Base-by-base conservation (phyloP, 2,113 vertebrate genomes). In the Grammomys dolichurus region DNA sequence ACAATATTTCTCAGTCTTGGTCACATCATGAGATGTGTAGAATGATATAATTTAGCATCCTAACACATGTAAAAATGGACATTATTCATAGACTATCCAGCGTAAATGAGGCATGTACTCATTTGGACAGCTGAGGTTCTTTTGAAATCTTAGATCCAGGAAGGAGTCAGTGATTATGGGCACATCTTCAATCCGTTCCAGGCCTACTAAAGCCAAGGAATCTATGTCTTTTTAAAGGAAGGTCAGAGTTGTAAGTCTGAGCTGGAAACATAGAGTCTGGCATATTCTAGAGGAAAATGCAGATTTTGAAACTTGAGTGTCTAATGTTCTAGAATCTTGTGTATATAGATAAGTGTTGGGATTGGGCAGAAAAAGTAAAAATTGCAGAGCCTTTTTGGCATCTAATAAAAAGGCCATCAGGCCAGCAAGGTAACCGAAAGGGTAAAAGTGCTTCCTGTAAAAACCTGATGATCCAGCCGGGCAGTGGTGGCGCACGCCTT, bases 181-280 rank as follows among this genome's bases (percentile, higher is more conserved):
- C 51, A 77, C 16, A 5, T 95, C 76, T 69, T 48, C 84, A 20
- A 78, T 48, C 51, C 51, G 54, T 54, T 51, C 72, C 89, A 77
- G 46, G 12, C 60, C 54, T 81, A 3, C 20, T 81, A 54, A 77
- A 46, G 22, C 86, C 76, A 77, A 4, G 20, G 46, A 76, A 24
- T 81, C 75, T 85, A 1, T 54, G 63, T 13, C 12, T 82, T 90
- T 92, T 96, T 26, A 87, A 95, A 67, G 91, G 95, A 88, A 82
- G 81, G 77, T 85, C 36, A 95, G 16, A 92, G 84, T 63, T 69
- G 91, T 76, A 85, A 77, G 54, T 84, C 70, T 26, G 20, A 88
- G 85, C 65, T 86, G 85, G 87, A 82, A 58, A 48, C 60, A 40
- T 69, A 78, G 46, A 95, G 17, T 56, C 82, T 91, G 26, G 31